phyloP scores from a whole-genome alignment of 2,888 invertebrate genomes.

The Anorthoa munda region DNA sequence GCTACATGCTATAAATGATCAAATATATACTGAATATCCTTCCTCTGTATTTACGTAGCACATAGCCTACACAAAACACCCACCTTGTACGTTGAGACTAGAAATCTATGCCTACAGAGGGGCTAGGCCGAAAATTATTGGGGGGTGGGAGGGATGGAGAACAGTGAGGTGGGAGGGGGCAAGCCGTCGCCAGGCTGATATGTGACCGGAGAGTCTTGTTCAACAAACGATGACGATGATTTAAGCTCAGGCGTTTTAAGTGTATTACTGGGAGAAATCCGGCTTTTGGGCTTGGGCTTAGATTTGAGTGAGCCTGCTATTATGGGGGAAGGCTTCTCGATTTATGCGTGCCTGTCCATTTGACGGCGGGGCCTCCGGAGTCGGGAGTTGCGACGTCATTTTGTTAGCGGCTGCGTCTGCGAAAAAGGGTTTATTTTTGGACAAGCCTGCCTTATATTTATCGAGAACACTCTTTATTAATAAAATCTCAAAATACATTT shows the following conservation, averaged over 20 bases:
- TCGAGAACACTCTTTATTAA: background rate
- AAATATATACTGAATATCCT: slow-evolving; percentile 77
- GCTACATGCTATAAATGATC: slow-evolving; percentile 73
- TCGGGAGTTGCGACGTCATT: slow-evolving; percentile 68
- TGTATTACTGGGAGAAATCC: slow-evolving; percentile 90
- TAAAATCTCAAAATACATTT: too few relatives aligned
- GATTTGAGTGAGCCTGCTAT: slow-evolving; percentile 88
- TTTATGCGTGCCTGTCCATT: slow-evolving; percentile 84
- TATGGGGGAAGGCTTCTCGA: slow-evolving; percentile 83
- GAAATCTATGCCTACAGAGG: slow-evolving; percentile 87
- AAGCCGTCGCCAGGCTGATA: slow-evolving; percentile 86
- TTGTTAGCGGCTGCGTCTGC: slow-evolving; percentile 58
- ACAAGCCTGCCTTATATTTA: background rate
- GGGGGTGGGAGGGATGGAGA: slow-evolving; percentile 69
- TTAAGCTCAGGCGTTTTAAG: slow-evolving; percentile 91
- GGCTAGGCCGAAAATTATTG: slow-evolving; percentile 87
- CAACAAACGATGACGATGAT: slow-evolving; percentile 91
- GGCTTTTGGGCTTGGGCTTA: slow-evolving; percentile 88
- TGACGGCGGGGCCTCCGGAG: slow-evolving; percentile 67
- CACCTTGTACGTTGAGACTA: slow-evolving; percentile 84
- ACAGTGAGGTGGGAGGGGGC: slow-evolving; percentile 62
- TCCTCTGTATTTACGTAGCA: slow-evolving; percentile 78
- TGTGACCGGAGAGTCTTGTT: slow-evolving; percentile 91
- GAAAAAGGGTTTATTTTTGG: slow-evolving; percentile 44
- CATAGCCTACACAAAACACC: slow-evolving; percentile 81